Evolutionary conservation across 2,113 vertebrate genomes (phyloP), one percentile per base, ranked within the genome.

Genomic region (Bos javanicus): DNA sequence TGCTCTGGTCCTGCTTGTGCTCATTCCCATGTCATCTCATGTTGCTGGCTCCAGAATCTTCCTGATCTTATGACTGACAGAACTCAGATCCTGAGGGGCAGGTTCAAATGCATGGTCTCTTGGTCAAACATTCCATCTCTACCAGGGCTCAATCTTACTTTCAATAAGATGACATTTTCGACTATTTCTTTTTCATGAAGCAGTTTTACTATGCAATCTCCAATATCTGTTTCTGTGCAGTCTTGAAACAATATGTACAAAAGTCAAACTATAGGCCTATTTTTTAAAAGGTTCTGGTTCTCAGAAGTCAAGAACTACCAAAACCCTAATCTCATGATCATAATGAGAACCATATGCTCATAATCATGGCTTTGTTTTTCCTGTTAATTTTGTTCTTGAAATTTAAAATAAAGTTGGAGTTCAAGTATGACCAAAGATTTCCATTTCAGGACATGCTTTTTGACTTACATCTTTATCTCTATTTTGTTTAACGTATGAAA

Each of bases 371-470:
- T 82, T 95, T 95, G 17, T 52, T 50, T 15, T 71, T 84, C 7
- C 46, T 82, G 21, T 86, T 95, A 67, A 86, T 82, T 95, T 97
- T 96, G 33, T 60, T 91, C 54, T 96, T 93, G 14, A 91, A 92
- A 94, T 93, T 33, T 15, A 91, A 96, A 95, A 85, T 23, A 97
- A 95, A 96, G 7, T 11, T 92, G 56, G 83, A 71, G 28, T 74
- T 97, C 50, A 91, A 96, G 87, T 57, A 36, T 78, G 14, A 81
- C 30, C 14, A n/a, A 91, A 95, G 25, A 87, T 50, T 90, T 93
- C 15, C 56, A 28, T 11, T 48, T 93, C 36, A 14, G 81, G 50
- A 25, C 52, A 94, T 50, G 74, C 10, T 89, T 67, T 96, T 80
- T 80, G 23, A 26, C 83, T 97, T 95, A 14, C 17, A 80, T 92